Conservation (phyloP, 2,113 vertebrate genomes). For the Pluvialis apricaria region DNA sequence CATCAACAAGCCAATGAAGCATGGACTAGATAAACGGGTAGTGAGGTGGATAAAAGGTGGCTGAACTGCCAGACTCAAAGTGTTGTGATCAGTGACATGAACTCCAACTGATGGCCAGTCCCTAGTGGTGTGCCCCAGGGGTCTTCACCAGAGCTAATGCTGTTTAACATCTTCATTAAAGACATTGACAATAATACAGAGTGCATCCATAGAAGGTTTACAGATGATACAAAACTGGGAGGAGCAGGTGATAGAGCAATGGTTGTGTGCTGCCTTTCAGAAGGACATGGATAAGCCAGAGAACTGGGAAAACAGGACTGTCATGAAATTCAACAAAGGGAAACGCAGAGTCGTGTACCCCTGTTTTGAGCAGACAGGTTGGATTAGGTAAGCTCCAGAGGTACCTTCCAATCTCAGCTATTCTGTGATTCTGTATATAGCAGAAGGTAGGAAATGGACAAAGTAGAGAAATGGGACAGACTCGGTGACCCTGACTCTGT, state of each 20-base stretch:
- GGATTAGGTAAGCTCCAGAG: not conserved
- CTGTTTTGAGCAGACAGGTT: not conserved
- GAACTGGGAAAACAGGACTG: not conserved
- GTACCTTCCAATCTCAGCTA: not conserved
- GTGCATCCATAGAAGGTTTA: not conserved
- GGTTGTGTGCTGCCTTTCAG: not conserved
- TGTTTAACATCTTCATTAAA: not conserved
- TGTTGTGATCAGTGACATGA: too few species aligned
- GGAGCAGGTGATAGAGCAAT: not conserved
- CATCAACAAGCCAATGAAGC: not conserved
- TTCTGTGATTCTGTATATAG: not conserved
- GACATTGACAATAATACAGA: not conserved
- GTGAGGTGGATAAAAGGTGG: not conserved
- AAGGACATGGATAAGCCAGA: accelerated
- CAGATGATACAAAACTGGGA: not conserved
- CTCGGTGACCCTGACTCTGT: not conserved
- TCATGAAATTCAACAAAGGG: not conserved
- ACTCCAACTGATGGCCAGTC: not conserved
- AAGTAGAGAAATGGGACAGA: not conserved
- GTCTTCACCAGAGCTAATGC: not conserved
- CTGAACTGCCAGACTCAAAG: not conserved
- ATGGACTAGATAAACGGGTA: not conserved
- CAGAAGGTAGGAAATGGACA: not conserved
- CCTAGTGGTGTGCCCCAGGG: not conserved
- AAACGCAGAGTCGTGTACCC: not conserved